Evolutionary conservation across 2,888 invertebrate species (phyloP).

Genomic region (Drosophila neonasuta): DNA sequence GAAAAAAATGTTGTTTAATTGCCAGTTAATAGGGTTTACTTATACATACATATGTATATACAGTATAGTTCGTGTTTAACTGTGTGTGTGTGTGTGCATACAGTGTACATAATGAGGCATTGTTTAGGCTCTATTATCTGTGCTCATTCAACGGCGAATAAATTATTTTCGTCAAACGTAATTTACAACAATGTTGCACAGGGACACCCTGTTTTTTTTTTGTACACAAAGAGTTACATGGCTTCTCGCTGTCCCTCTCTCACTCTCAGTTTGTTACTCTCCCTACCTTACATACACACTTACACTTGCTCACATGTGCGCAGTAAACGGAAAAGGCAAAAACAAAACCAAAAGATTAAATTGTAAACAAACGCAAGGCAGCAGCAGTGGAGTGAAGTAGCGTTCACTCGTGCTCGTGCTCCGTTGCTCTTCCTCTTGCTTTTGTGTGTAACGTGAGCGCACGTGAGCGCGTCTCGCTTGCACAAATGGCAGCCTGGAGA

Average conservation of each 20-base stretch:
- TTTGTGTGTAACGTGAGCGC: slow-evolving; percentile 65
- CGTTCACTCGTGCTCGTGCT: slow-evolving; percentile 33
- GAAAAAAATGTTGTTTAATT: slow-evolving; percentile 42
- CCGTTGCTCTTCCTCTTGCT: slow-evolving; percentile 29
- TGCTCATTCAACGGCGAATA: slow-evolving; percentile 35
- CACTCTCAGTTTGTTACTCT: slow-evolving; percentile 13
- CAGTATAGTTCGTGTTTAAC: neutral
- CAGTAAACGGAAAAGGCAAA: slow-evolving; percentile 59
- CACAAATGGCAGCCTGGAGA: slow-evolving; percentile 40
- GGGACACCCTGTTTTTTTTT: slow-evolving; percentile 58
- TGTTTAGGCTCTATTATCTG: slow-evolving; percentile 36
- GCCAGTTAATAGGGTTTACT: slow-evolving; percentile 18
- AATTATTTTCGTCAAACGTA: slow-evolving; percentile 21
- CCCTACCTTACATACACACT: slow-evolving; percentile 30
- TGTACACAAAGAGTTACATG: slow-evolving; percentile 56
- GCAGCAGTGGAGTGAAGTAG: slow-evolving; percentile 26
- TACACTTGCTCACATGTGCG: slow-evolving; percentile 62
- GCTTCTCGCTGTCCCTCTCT: slow-evolving; percentile 19
- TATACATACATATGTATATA: slow-evolving; percentile 1
- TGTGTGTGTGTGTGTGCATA: neutral
- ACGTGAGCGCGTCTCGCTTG: slow-evolving; percentile 65
- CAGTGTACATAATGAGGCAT: slow-evolving; percentile 20
- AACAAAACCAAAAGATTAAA: slow-evolving; percentile 50
- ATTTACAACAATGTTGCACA: slow-evolving; percentile 15
- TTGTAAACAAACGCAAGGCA: slow-evolving; percentile 65